Percentiles rank a stretch among this genome's conserved stretches.
phyloP scores from a whole-genome alignment of 1,140 invertebrate genomes.

The Lamellibrachia luymesi region DNA sequence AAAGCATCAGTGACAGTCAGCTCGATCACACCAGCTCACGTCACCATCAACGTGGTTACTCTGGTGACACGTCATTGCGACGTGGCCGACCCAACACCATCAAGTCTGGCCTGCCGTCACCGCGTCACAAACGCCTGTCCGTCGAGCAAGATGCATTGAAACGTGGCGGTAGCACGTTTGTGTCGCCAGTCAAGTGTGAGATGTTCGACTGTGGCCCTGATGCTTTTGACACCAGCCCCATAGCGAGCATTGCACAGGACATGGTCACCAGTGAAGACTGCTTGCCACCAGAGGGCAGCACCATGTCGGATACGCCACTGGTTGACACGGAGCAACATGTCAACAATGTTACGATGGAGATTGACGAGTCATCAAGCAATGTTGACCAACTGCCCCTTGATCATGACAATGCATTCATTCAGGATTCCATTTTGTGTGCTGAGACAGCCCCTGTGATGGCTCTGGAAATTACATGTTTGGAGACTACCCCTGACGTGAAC shows the following conservation, averaged over 20 bases:
- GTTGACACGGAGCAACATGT: background rate
- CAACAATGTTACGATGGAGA: background rate
- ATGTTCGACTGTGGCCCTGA: background rate
- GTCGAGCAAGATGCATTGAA: background rate
- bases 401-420: conserved; percentile 8
- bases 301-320: background rate
- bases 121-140: conserved; percentile 2
- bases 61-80: conserved; percentile 28
- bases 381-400: background rate
- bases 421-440: background rate
- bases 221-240: conserved; percentile 19
- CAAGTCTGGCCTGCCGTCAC: conserved; percentile 36
- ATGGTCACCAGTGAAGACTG: background rate
- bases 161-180: background rate
- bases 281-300: background rate
- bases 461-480: background rate
- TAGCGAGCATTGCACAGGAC: background rate
- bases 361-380: background rate
- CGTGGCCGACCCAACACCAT: conserved; percentile 46
- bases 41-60: background rate
- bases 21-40: background rate
- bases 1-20: background rate
- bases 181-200: background rate
- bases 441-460: background rate
- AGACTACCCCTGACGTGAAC: background rate